A percentile compares a stretch with the other conserved stretches of the same genome.
Conservation (phyloP, 2,113 vertebrate species). For the Eira barbara region DNA sequence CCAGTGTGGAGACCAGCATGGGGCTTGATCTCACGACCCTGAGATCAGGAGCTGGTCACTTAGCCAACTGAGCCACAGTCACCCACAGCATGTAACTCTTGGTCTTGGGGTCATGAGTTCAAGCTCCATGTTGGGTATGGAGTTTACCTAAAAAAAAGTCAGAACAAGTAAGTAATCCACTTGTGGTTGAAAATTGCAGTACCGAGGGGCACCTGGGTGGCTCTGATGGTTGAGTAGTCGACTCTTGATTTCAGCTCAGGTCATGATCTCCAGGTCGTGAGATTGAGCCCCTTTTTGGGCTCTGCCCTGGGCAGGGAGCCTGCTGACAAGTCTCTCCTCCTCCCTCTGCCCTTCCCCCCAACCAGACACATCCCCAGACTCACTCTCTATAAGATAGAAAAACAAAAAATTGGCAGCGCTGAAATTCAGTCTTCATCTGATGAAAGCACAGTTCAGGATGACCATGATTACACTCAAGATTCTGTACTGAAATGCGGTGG, state of each 20-base stretch:
- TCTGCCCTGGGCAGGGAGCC: neutral
- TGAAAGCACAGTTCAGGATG: neutral
- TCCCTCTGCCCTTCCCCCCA: neutral
- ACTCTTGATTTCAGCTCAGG: too few relatives aligned
- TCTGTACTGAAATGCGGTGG: neutral
- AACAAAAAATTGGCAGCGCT: neutral
- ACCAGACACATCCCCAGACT: too few relatives aligned
- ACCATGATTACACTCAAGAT: neutral
- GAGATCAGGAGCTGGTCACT: neutral
- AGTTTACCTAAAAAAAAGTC: neutral
- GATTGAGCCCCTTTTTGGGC: neutral
- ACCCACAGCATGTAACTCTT: neutral
- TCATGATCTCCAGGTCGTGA: neutral
- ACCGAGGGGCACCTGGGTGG: neutral
- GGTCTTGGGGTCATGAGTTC: too few relatives aligned
- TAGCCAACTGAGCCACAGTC: neutral
- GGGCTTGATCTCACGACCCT: too few relatives aligned
- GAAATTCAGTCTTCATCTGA: neutral
- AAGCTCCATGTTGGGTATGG: neutral
- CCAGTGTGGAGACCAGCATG: too few relatives aligned
- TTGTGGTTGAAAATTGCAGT: neutral
- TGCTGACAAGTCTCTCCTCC: neutral
- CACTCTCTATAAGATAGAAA: too few relatives aligned
- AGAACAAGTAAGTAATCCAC: neutral
- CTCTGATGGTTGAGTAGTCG: too few relatives aligned